phyloP scores from a whole-genome alignment of 2,113 vertebrate genomes.

The Noturus placidus region DNA sequence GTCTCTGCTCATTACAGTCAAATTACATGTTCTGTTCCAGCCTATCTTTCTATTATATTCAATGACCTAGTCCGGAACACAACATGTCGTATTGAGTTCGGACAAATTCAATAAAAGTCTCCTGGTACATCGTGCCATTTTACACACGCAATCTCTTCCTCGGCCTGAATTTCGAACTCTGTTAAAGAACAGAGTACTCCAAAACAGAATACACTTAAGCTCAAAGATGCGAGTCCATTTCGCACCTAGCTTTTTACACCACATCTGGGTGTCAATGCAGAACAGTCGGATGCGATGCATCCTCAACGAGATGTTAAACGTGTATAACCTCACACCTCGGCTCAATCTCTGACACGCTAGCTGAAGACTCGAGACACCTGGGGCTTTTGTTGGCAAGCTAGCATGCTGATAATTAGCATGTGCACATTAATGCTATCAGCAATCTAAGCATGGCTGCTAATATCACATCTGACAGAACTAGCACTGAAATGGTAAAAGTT shows the following conservation, averaged over 20 bases:
- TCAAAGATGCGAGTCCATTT: background rate
- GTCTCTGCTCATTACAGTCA: conserved; percentile 5
- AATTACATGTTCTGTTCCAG: conserved; percentile 21
- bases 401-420: conserved; percentile 36
- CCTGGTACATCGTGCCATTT: background rate
- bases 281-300: background rate
- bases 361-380: conserved; percentile 26
- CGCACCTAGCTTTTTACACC: background rate
- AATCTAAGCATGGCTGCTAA: conserved; percentile 3
- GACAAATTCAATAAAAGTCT: background rate
- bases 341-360: conserved; percentile 20
- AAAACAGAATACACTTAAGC: background rate
- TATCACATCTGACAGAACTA: conserved; percentile 13
- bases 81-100: background rate
- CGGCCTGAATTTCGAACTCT: background rate
- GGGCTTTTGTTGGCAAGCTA: conserved; percentile 42
- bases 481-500: background rate
- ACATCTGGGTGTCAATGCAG: conserved; percentile 18
- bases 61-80: background rate
- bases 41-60: background rate
- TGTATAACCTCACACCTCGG: background rate
- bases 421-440: conserved; percentile 25
- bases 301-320: conserved; percentile 47
- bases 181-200: background rate
- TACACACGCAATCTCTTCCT: background rate